Evolutionary conservation across 2,797 vertebrate genomes (phyloP).

Genomic region (Clamator glandarius): DNA sequence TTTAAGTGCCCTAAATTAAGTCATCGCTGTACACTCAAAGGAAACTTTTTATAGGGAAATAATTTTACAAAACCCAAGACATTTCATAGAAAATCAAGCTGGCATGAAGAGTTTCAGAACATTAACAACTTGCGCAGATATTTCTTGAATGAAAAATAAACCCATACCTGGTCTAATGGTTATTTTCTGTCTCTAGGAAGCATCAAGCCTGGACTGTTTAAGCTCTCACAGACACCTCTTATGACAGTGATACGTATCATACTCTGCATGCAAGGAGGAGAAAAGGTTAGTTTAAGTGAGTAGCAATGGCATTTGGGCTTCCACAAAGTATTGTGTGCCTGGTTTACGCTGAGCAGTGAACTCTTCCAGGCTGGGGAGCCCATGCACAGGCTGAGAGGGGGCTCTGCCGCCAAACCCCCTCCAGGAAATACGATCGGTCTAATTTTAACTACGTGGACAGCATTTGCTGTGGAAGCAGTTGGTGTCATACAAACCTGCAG

Average conservation of each 20-base stretch:
- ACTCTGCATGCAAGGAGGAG: neutral
- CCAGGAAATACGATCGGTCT: conserved; percentile 66
- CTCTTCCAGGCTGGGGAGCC: neutral
- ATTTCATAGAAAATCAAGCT: neutral
- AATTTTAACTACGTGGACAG: conserved; percentile 73
- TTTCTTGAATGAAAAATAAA: neutral
- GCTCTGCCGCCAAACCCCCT: neutral
- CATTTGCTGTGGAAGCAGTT: conserved; percentile 79
- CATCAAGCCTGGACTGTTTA: neutral
- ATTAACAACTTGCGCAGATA: neutral
- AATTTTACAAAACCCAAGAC: neutral
- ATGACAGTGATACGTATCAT: neutral
- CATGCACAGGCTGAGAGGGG: neutral
- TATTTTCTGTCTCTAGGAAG: neutral
- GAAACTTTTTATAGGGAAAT: neutral
- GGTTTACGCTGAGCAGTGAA: neutral
- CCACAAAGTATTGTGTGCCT: neutral
- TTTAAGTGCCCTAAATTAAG: conserved; percentile 8
- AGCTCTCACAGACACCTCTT: neutral
- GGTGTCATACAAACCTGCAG: conserved; percentile 69
- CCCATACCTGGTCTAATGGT: neutral
- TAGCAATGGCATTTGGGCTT: neutral
- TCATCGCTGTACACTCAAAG: neutral
- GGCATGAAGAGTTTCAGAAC: neutral
- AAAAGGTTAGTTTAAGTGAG: neutral